phyloP scores from a whole-genome alignment of 2,797 vertebrate species.

The Falco biarmicus region DNA sequence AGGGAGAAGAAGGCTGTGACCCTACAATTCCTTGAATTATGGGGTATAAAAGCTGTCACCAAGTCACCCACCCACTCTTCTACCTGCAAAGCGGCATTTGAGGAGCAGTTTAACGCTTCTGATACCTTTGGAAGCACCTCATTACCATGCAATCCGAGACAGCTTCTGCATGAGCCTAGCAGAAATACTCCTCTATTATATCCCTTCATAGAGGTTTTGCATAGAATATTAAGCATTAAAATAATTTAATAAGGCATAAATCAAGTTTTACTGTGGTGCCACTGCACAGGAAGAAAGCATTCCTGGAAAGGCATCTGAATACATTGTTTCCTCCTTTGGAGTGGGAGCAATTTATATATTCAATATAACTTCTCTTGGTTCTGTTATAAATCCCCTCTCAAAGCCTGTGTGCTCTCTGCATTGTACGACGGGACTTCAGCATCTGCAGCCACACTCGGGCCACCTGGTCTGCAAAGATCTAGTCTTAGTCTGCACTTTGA shows the following conservation, averaged over 20 bases:
- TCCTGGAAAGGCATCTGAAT: constrained; percentile 20
- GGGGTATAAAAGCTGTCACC: not conserved
- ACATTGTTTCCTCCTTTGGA: not conserved
- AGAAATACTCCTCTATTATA: not conserved
- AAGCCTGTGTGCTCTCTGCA: not conserved
- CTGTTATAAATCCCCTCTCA: not conserved
- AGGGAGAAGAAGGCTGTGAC: not conserved
- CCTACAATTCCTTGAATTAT: not conserved
- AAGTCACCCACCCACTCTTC: not conserved
- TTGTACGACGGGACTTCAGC: accelerated
- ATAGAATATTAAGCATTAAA: constrained; percentile 52
- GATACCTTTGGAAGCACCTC: not conserved
- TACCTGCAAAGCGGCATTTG: not conserved
- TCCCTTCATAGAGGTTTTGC: constrained; percentile 33
- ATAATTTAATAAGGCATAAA: constrained; percentile 53
- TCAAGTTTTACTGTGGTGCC: constrained; percentile 21
- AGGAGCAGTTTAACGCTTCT: not conserved
- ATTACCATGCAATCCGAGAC: not conserved
- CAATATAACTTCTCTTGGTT: not conserved
- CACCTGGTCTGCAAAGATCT: not conserved
- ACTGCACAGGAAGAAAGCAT: not conserved
- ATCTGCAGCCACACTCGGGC: not conserved
- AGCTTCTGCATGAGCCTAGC: constrained; percentile 13
- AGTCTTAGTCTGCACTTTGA: not conserved
- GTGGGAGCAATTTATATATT: constrained; percentile 7